Evolutionary conservation across 2,888 invertebrate species (phyloP).

Genomic region (Nomada fucata): DNA sequence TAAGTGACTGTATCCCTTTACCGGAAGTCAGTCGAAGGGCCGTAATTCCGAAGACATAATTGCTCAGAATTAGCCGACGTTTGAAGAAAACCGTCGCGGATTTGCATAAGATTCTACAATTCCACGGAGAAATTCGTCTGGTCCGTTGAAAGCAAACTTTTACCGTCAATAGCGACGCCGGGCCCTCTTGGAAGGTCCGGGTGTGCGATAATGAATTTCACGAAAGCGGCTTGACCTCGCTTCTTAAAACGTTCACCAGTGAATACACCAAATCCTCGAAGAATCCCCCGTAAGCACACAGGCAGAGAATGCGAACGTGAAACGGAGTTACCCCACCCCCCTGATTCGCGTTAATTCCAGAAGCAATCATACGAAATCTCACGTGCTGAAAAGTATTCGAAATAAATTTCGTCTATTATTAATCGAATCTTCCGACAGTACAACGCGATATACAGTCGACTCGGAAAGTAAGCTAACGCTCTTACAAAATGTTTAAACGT

Average conservation of each 20-base stretch:
- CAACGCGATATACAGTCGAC: too few relatives aligned
- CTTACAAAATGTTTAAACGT: too few relatives aligned
- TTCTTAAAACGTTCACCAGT: conserved; percentile 52
- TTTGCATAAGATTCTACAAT: conserved; percentile 47
- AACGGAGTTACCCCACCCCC: conserved; percentile 21
- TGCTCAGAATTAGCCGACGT: conserved; percentile 36
- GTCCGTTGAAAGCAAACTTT: conserved; percentile 70
- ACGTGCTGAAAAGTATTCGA: too few relatives aligned
- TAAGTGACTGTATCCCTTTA: conserved; percentile 4
- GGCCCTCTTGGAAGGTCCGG: conserved; percentile 22
- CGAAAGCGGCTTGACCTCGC: conserved; percentile 61
- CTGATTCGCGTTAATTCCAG: conserved; percentile 59
- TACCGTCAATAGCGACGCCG: conserved; percentile 47
- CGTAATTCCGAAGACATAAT: conserved; percentile 32
- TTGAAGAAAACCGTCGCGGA: conserved; percentile 15
- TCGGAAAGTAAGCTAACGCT: too few relatives aligned
- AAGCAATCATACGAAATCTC: conserved; percentile 41
- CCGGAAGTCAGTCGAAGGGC: background rate
- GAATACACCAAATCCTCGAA: conserved; percentile 38
- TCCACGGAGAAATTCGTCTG: conserved; percentile 50
- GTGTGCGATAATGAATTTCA: conserved; percentile 72
- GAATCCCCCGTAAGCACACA: conserved; percentile 39
- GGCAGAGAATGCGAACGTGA: conserved; percentile 52
- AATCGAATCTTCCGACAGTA: too few relatives aligned
- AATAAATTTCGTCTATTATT: too few relatives aligned